Percentiles rank a stretch among this genome's conserved stretches.
These are phyloP conservation scores for Drosophila trapezifrons DNA, from an alignment of 1,140 invertebrate genomes.

Conservation along the genomic window DNA sequence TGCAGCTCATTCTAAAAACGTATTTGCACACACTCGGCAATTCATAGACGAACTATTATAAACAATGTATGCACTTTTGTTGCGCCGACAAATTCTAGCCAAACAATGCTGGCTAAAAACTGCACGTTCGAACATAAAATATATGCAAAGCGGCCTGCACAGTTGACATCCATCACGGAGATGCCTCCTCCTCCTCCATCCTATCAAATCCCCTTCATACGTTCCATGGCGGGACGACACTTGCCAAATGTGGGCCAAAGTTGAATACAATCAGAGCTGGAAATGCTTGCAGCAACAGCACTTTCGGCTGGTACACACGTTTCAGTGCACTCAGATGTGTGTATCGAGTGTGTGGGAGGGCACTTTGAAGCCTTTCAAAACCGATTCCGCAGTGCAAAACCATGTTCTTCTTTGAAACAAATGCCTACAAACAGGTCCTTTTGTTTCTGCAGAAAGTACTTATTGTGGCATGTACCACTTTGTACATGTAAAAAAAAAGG, in stretches of 20 bases:
- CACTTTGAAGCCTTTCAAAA: conserved; percentile 1
- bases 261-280: conserved; percentile 43
- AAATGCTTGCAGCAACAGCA: conserved; percentile 15
- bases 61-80: conserved; percentile 13
- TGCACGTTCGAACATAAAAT: conserved; percentile 51
- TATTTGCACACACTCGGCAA: conserved; percentile 34
- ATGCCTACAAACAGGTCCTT: not conserved
- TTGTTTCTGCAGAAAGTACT: not conserved
- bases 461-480: not conserved
- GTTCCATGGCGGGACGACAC: conserved; percentile 23
- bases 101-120: conserved; percentile 48
- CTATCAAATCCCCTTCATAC: conserved; percentile 19
- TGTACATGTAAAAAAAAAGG: not conserved
- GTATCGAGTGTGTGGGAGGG: conserved; percentile 15
- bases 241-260: conserved; percentile 48
- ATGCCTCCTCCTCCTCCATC: not conserved
- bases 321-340: conserved; percentile 1
- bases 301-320: conserved; percentile 3
- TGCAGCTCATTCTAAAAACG: conserved; percentile 35
- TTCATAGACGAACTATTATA: conserved; percentile 28
- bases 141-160: conserved; percentile 7
- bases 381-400: not conserved
- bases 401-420: conserved; percentile 7
- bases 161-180: conserved; percentile 14
- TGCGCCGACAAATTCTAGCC: conserved; percentile 38